Base-by-base conservation (phyloP, 2,113 vertebrate genomes). In the Sisor rabdophorus region DNA sequence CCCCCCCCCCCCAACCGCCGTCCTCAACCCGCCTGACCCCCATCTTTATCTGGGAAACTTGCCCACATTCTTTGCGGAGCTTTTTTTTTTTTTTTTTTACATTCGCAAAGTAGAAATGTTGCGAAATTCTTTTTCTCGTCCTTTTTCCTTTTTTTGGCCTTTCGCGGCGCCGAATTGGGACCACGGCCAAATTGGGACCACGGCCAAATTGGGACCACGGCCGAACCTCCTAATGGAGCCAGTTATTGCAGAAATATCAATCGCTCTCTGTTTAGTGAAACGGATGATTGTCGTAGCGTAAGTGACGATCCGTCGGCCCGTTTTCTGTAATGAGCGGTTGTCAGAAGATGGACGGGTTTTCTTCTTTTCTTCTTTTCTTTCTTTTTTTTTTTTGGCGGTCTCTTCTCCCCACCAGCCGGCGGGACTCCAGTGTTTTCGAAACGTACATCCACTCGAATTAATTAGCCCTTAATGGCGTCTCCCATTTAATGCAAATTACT, bases 181-280 rank as follows among this genome's bases (percentile, higher is more conserved):
- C 53, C 16, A 22, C 40, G 28, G 24, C 73, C 80, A 64, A 75
- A 67, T 73, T 68, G 54, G 69, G 4, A n/a, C 53, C 16, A 22
- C 40, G 28, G 69, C 55, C 78, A 77, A 80, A 86, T 80, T 76
- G 81, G 67, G 59, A 56, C 72, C 75, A 67, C 78, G 16, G 75
- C 53, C 24, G 30, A n/a, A 22, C 54, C 54, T 77, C 83, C 79
- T 84, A 82, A 83, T 85, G 83, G 82, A 73, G 67, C 58, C 78
- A 47, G 73, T 80, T 81, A 78, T 65, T 73, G 76, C 81, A 72
- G 80, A 79, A 78, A 79, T 84, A 84, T 85, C 84, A 82, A 82
- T 87, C 83, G 81, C 81, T 81, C 80, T 81, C 73, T 80, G 81
- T 84, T 87, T 84, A 82, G 80, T 78, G 81, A 80, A 85, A 87